phyloP scores from a whole-genome alignment of 2,113 vertebrate species.

The Macrotus californicus region DNA sequence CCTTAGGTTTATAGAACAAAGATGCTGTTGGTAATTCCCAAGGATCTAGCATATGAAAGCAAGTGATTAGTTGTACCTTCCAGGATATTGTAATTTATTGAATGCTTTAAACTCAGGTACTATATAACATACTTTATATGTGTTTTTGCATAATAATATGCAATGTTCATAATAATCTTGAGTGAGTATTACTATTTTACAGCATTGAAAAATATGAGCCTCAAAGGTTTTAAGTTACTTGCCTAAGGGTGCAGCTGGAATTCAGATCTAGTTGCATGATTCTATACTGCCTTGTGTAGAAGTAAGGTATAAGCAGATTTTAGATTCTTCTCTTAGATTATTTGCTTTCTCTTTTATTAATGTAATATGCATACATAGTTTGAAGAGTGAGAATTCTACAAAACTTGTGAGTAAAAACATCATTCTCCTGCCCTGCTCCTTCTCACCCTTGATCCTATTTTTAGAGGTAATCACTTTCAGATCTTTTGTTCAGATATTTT shows the following conservation, averaged over 20 bases:
- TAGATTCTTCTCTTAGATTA: neutral
- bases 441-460: neutral
- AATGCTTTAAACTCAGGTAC: neutral
- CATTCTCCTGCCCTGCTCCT: neutral
- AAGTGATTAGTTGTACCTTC: neutral
- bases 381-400: neutral
- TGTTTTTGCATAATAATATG: neutral
- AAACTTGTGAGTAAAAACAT: neutral
- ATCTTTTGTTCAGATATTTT: neutral
- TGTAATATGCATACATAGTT: neutral
- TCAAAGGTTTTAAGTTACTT: neutral
- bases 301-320: neutral
- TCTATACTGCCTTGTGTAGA: neutral
- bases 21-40: neutral
- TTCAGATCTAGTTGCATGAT: neutral
- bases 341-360: constrained; percentile 2
- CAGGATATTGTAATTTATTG: neutral
- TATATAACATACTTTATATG: neutral
- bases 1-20: neutral
- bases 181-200: neutral
- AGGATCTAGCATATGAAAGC: neutral
- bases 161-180: neutral
- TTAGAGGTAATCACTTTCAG: neutral
- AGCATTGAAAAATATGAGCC: neutral
- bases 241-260: neutral